Conservation (phyloP, 2,888 invertebrate species). For the Tenthredo scrophulariae region DNA sequence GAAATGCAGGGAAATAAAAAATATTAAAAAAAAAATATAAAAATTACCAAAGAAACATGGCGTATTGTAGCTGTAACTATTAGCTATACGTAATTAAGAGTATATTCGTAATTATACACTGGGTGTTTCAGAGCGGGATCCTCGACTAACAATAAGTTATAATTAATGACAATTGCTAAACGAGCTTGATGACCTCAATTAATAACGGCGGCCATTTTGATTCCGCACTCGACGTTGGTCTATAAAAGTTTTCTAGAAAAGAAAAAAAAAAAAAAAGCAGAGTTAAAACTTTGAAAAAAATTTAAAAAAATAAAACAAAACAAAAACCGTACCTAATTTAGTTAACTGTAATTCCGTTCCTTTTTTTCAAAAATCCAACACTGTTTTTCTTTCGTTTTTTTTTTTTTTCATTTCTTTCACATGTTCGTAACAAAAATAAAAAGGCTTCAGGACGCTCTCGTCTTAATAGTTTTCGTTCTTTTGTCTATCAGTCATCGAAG, state of each 20-base stretch:
- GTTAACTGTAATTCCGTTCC: too few relatives aligned
- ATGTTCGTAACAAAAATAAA: too few relatives aligned
- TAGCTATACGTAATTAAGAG: neutral
- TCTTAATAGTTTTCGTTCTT: neutral
- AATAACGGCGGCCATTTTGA: slow-evolving; percentile 64
- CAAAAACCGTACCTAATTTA: too few relatives aligned
- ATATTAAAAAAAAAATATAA: neutral
- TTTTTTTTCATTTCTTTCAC: too few relatives aligned
- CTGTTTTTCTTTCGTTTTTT: too few relatives aligned
- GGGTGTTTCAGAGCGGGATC: neutral
- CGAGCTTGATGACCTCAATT: slow-evolving; percentile 71
- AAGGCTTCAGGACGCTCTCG: neutral
- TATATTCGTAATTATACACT: neutral
- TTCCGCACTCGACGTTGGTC: neutral
- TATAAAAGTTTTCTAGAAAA: neutral
- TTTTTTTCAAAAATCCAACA: too few relatives aligned
- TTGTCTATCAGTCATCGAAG: neutral
- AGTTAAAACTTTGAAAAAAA: neutral
- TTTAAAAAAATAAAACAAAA: too few relatives aligned
- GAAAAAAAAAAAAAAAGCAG: too few relatives aligned
- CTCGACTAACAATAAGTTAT: slow-evolving; percentile 53
- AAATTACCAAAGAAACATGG: neutral
- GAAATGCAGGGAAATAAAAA: too few relatives aligned
- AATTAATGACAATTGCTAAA: slow-evolving; percentile 72
- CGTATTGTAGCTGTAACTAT: neutral